Conservation (phyloP, 2,113 vertebrate species). For the Dipodomys merriami region DNA sequence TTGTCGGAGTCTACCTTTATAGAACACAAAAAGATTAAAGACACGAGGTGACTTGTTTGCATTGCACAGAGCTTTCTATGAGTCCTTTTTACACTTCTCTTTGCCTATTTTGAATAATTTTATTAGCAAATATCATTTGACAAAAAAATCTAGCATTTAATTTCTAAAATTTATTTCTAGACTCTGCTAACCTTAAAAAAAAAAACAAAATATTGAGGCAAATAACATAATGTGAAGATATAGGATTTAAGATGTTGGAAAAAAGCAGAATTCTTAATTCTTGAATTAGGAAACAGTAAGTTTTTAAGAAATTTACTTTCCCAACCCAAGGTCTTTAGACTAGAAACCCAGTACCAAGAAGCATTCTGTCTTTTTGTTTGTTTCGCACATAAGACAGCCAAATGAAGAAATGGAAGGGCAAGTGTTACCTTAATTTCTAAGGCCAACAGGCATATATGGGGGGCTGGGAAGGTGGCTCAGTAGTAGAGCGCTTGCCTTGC, state of each 20-base stretch:
- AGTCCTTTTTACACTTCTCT: not conserved
- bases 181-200: not conserved
- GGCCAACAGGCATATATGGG: not conserved
- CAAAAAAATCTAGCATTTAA: not conserved
- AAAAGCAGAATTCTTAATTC: not conserved
- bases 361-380: too few species aligned
- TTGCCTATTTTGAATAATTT: not conserved
- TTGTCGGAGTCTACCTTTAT: constrained; percentile 22
- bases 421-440: not conserved
- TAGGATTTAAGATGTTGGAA: not conserved
- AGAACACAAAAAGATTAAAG: constrained; percentile 44
- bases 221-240: not conserved
- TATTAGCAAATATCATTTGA: constrained; percentile 41
- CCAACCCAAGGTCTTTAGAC: not conserved
- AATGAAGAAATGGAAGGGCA: too few species aligned
- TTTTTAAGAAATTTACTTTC: not conserved
- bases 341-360: not conserved
- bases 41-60: not conserved
- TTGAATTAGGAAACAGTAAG: not conserved
- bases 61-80: not conserved
- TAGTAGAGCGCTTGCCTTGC: too few species aligned
- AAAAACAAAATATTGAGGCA: not conserved
- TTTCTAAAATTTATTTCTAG: constrained; percentile 5
- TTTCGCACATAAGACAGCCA: too few species aligned
- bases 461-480: too few species aligned